Evolutionary conservation across 2,113 vertebrate genomes (phyloP).

Genomic region (Ptilonorhynchus violaceus): DNA sequence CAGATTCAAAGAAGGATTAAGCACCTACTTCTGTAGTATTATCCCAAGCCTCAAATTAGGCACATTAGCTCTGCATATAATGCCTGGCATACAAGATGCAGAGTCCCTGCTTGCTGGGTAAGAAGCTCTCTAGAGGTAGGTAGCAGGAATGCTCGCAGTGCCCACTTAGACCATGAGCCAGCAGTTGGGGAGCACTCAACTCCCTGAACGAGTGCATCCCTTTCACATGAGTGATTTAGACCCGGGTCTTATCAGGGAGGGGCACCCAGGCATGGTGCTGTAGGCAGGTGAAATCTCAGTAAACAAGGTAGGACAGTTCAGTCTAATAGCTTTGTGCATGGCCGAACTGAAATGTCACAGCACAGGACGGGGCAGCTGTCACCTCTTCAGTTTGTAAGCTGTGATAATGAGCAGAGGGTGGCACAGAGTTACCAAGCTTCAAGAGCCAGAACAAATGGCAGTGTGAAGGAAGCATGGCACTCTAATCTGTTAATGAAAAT

Average conservation of each 20-base stretch:
- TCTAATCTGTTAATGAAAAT: not conserved
- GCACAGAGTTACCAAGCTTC: not conserved
- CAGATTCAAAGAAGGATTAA: conserved; percentile 56
- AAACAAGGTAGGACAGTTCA: not conserved
- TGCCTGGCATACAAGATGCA: not conserved
- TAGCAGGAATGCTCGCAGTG: not conserved
- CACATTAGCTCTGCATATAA: conserved; percentile 26
- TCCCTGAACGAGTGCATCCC: not conserved
- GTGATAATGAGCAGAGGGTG: not conserved
- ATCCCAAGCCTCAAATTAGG: conserved; percentile 58
- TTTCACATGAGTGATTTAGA: not conserved
- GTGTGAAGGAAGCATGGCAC: not conserved
- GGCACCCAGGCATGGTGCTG: not conserved
- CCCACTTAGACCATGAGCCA: not conserved
- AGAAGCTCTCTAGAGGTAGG: not conserved
- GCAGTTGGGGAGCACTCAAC: not conserved
- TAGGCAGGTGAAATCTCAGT: not conserved
- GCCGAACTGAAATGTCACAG: not conserved
- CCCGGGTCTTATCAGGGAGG: not conserved
- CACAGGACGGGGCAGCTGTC: not conserved
- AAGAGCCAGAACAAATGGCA: not conserved
- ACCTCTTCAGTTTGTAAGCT: fast-evolving
- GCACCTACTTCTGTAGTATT: conserved; percentile 56
- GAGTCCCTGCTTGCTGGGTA: not conserved
- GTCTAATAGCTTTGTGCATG: not conserved